phyloP scores from a whole-genome alignment of 64 coral and sea anemone genomes.

The Actinia equina region DNA sequence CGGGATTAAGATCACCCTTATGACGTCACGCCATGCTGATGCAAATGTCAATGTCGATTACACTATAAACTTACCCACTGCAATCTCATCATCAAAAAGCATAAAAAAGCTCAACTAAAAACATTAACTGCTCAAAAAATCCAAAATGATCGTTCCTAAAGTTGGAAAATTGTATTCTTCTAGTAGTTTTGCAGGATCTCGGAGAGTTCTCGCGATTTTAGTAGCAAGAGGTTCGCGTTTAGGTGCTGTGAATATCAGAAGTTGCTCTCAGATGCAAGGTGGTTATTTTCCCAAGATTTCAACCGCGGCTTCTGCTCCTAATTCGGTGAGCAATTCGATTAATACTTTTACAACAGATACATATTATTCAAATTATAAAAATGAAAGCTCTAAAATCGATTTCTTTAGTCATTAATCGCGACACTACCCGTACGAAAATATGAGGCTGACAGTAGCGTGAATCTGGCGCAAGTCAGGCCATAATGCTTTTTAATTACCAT shows the following conservation, averaged over 20 bases:
- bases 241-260: background rate
- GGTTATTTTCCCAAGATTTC: background rate
- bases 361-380: background rate
- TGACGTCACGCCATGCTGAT: background rate
- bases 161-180: background rate
- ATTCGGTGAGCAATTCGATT: background rate
- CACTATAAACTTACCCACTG: background rate
- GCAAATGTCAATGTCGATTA: constrained; percentile 1
- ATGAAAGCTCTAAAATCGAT: background rate
- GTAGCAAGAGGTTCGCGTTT: background rate
- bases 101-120: background rate
- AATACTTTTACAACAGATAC: background rate
- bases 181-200: background rate
- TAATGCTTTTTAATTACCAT: no score
- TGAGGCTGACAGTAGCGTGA: no score
- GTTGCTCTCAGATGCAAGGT: background rate
- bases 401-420: background rate
- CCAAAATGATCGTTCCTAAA: background rate
- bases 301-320: background rate
- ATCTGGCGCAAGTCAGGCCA: no score
- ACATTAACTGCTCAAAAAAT: background rate
- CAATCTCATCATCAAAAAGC: background rate
- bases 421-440: background rate
- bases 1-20: no score
- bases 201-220: background rate